Conservation (phyloP, 2,888 invertebrate species). For the Allacma fusca region DNA sequence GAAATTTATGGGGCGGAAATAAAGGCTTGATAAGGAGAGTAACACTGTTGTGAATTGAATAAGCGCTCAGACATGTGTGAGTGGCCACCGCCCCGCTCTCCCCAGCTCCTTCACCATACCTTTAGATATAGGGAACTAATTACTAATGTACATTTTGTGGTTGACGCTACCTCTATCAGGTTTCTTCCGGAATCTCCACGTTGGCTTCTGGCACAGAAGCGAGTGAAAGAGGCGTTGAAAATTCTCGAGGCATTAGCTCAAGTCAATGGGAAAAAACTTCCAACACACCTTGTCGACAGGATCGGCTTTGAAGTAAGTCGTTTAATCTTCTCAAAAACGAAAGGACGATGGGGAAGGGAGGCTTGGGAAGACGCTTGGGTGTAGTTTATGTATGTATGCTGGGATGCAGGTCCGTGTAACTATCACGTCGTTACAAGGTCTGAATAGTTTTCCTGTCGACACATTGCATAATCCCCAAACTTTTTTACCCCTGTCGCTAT, state of each 20-base stretch:
- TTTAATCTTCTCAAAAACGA: slow-evolving; percentile 9
- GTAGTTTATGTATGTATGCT: background rate
- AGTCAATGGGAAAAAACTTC: slow-evolving; percentile 79
- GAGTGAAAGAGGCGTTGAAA: slow-evolving; percentile 80
- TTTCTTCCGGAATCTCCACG: slow-evolving; percentile 89
- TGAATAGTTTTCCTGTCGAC: background rate
- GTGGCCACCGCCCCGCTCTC: background rate
- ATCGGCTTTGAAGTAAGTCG: slow-evolving; percentile 47
- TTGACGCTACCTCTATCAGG: slow-evolving; percentile 63
- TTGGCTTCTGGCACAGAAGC: slow-evolving; percentile 86
- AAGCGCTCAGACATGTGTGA: background rate
- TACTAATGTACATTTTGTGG: slow-evolving; percentile 22
- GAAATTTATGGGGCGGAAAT: slow-evolving; percentile 6
- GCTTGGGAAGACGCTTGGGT: background rate
- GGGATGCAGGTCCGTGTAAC: background rate
- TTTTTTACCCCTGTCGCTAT: background rate
- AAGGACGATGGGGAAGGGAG: slow-evolving; percentile 22
- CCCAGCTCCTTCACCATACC: background rate
- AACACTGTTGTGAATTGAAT: slow-evolving; percentile 6
- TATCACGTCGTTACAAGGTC: background rate
- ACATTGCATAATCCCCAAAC: slow-evolving; percentile 13
- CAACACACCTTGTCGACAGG: slow-evolving; percentile 72
- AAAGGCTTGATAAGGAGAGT: background rate
- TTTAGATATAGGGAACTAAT: slow-evolving; percentile 12
- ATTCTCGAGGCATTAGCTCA: slow-evolving; percentile 80